Conservation (phyloP, 2,888 invertebrate species). For the Pammene fasciana region DNA sequence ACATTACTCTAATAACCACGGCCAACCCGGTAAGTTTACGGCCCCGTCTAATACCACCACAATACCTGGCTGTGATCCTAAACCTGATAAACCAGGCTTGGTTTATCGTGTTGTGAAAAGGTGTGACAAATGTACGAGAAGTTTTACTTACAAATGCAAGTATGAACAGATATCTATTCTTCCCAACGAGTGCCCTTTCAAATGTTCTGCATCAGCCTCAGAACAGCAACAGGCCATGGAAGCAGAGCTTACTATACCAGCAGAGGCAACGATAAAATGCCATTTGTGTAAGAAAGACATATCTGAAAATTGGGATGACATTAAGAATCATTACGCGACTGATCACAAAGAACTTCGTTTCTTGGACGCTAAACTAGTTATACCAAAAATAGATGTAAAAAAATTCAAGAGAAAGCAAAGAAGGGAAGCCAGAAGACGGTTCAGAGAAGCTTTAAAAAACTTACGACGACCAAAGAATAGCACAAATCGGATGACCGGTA, state of each 20-base stretch:
- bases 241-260: conserved; percentile 8
- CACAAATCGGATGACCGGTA: background rate
- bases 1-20: conserved; percentile 62
- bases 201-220: conserved; percentile 54
- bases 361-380: conserved; percentile 61
- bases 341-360: conserved; percentile 65
- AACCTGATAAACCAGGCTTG: conserved; percentile 25
- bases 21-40: conserved; percentile 41
- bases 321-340: conserved; percentile 67
- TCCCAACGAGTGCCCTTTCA: conserved; percentile 69
- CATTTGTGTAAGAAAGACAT: conserved; percentile 63
- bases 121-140: conserved; percentile 66
- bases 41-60: background rate
- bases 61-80: conserved; percentile 9
- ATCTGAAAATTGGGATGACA: conserved; percentile 61
- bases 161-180: conserved; percentile 61
- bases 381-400: conserved; percentile 56
- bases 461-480: background rate
- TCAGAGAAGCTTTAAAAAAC: conserved; percentile 18
- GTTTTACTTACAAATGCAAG: conserved; percentile 67
- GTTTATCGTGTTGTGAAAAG: conserved; percentile 65
- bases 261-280: conserved; percentile 54
- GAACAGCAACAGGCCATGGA: conserved; percentile 36
- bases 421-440: conserved; percentile 42
- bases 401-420: conserved; percentile 47